Base-by-base conservation (phyloP, 2,797 vertebrate species). In the Sitta carolinensis region DNA sequence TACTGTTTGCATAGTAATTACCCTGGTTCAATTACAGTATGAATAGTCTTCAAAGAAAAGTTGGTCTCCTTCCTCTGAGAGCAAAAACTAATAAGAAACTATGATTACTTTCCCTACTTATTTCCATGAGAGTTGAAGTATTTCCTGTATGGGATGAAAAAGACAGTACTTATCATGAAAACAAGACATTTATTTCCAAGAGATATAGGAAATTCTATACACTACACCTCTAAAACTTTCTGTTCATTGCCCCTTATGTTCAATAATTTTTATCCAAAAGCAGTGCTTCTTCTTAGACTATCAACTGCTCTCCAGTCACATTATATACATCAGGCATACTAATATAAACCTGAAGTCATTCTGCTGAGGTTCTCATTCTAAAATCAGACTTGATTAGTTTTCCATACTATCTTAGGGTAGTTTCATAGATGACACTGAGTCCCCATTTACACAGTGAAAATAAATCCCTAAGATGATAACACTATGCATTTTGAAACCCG, bases 401-500 rank as follows among this genome's bases (percentile, higher is more conserved):
- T 68, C 78, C 36, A 6, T n/a, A 74, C 42, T 59, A 30, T 42
- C 63, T 84, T 54, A 66, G 47, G 25, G 40, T 34, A 58, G 68
- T 76, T 90, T 84, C 81, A 80, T 13, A 89, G 74, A 72, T 80
- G 89, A 92, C 84, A 93, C 82, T 42, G 66, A 87, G 64, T 86
- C n/a, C 26, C 54, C 76, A 52, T 84, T 93, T 92, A 69, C 67
- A 80, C 23, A 38, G 84, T 29, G 36, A 67, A 42, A 93, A 93
- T 90, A 95, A 95, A 95, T 92, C 80, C 79, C 57, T 27, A 68
- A 83, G 79, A 93, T 84, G 76, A 69, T 90, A 90, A 64, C 50
- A 72, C 81, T n/a, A 23, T 19, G 70, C 84, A 73, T 95, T 94
- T 75, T 87, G 78, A 95, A 95, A 74, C 79, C 87, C 57, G 84